Base-by-base conservation (phyloP, 2,113 vertebrate species). In the Trachemys scripta region DNA sequence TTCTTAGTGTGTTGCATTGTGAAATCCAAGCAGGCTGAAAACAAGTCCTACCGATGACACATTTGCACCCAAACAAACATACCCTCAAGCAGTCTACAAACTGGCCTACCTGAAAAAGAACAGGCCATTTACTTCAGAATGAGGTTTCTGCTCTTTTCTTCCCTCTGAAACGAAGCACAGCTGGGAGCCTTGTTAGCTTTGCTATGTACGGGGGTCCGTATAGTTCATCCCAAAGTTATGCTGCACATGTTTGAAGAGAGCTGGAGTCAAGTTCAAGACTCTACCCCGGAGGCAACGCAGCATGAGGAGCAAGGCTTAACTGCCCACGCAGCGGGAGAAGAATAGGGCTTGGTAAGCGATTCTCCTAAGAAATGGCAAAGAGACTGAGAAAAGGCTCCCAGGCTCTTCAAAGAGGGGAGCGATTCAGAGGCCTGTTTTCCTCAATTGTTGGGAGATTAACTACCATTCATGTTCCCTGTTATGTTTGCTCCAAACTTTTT, bases 361-460 rank as follows among this genome's bases (percentile, higher is more conserved):
- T 93, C 31, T 54, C 56, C 92, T 88, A 53, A 42, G 87, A 45
- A 92, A 87, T 20, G 84, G 38, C 72, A 88, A 88, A 80, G 88
- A 85, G 95, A 81, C 47, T 81, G 47, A 93, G 94, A 92, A 76
- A 84, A 72, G 83, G 13, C 22, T 78, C 12, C 38, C 42, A 45
- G n/a, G 42, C 47, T 82, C 31, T 93, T 94, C 88, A 57, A 47
- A 92, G 88, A 42, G 0, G 47, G 50, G 76, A 75, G 4, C 56
- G 12, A 88, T 90, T 96, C 93, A 80, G 81, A 88, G 92, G 20
- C 59, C 45, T 91, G 0, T 91, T 97, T 97, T 93, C 92, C 19
- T 59, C 91, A 82, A 88, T 97, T 51, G 24, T 92, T 95, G 65
- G 86, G 93, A 96, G 95, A 97, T 97, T 97, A 97, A 96, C 91